Conservation (phyloP, 2,113 vertebrate species). For the Aldabrachelys gigantea region DNA sequence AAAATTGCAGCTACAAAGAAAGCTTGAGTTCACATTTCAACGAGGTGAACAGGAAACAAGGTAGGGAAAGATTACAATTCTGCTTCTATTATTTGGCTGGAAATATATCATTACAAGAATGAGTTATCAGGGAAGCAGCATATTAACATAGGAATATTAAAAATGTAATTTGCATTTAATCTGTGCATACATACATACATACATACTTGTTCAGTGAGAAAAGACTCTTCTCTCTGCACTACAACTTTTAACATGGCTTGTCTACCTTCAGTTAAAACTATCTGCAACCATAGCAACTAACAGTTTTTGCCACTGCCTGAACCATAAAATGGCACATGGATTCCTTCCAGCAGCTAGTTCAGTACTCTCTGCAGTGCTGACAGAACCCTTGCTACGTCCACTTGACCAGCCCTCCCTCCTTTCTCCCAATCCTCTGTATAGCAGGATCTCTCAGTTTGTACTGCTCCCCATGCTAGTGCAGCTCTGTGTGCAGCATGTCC, state of each 20-base stretch:
- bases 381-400: background rate
- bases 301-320: too few relatives aligned
- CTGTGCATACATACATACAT: background rate
- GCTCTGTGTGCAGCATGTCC: background rate
- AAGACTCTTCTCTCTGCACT: background rate
- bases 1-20: background rate
- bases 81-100: background rate
- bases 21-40: background rate
- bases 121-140: background rate
- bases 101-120: background rate
- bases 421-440: background rate
- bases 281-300: background rate
- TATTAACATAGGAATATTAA: background rate
- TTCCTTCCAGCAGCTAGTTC: background rate
- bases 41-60: rapidly evolving
- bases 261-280: rapidly evolving
- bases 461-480: background rate
- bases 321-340: rapidly evolving
- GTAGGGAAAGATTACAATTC: background rate
- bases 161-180: background rate
- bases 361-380: background rate
- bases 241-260: background rate
- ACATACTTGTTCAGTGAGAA: background rate
- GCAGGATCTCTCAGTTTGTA: background rate
- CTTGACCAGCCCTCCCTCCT: background rate